Base-by-base conservation (phyloP, 2,797 vertebrate genomes). In the Hydrolagus colliei region DNA sequence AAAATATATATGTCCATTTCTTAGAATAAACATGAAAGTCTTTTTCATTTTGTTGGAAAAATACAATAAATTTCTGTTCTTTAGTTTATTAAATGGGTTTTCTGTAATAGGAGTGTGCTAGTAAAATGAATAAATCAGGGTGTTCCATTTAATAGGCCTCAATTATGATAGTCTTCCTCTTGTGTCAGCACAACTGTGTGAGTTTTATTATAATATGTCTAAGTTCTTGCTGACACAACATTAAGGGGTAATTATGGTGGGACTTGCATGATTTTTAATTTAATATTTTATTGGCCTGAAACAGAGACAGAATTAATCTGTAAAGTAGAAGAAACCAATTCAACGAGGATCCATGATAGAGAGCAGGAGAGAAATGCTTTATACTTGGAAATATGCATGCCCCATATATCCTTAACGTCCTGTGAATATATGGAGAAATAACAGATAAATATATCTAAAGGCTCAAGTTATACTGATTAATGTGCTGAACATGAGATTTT, bases 171-270 rank as follows among this genome's bases (percentile, higher is more conserved):
- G 22, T 16, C 22, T 82, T 84, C 79, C 20, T 84, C 16, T 68
- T 84, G 79, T 84, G 79, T 84, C 79, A 71, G 79, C 79, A 68
- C 18, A 84, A 35, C 18, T 84, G 79, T 52, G 71, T 84, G 79
- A 84, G 71, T 68, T 52, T 84, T 71, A 84, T 84, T 84, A 71
- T 67, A 32, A 68, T 67, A 67, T 52, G 65, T 10, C 10, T 71
- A 63, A 84, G 65, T 35, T 84, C 71, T 71, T 41, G 79, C 79
- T 84, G 79, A 84, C 32, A 84, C 16, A 82, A 82, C 27, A 65
- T 75, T 16, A 84, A 52, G 1, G 2, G 18, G 65, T 71, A 84
- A 84, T 84, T 68, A 52, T 71, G 32, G 32, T 71, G 6, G 16
- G 32, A 10, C 27, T 82, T 82, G 63, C 62, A 67, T 63, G 76